Evolutionary conservation across 2,797 vertebrate genomes (phyloP).

Genomic region (Sebastes oblongus): DNA sequence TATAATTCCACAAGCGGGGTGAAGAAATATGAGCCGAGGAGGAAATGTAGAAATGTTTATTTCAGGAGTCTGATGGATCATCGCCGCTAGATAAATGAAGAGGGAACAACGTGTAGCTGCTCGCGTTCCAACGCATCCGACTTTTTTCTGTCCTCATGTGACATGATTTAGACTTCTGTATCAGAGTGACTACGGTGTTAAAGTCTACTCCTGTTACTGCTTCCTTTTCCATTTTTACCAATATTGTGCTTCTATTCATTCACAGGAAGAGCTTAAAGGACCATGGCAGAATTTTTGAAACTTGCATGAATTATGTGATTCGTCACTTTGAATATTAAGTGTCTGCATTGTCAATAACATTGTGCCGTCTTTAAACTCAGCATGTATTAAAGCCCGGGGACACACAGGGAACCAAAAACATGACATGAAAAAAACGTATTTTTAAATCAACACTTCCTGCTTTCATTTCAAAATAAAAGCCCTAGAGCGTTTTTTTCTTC

Average conservation of each 20-base stretch:
- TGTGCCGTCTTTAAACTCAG: not conserved
- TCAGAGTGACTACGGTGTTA: too few relatives aligned
- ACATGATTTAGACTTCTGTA: not conserved
- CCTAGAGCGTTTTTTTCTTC: too few relatives aligned
- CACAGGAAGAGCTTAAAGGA: not conserved
- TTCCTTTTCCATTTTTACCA: not conserved
- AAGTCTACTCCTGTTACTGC: not conserved
- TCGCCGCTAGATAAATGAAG: not conserved
- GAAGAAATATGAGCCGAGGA: conserved; percentile 36
- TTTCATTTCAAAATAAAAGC: too few relatives aligned
- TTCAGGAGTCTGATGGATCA: conserved; percentile 25
- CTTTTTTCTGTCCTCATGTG: not conserved
- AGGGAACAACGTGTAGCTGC: not conserved
- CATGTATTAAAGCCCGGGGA: too few relatives aligned
- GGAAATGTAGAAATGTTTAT: conserved; percentile 44
- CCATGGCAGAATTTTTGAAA: too few relatives aligned
- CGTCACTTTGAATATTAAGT: too few relatives aligned
- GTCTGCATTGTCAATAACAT: too few relatives aligned
- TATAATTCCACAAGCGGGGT: conserved; percentile 35
- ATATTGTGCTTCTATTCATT: not conserved
- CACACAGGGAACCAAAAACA: too few relatives aligned
- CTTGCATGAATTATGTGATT: too few relatives aligned
- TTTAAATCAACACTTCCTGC: too few relatives aligned
- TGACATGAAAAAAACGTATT: too few relatives aligned
- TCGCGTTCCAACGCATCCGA: not conserved